phyloP scores from a whole-genome alignment of 2,888 invertebrate species.

The Agrotis exclamationis region DNA sequence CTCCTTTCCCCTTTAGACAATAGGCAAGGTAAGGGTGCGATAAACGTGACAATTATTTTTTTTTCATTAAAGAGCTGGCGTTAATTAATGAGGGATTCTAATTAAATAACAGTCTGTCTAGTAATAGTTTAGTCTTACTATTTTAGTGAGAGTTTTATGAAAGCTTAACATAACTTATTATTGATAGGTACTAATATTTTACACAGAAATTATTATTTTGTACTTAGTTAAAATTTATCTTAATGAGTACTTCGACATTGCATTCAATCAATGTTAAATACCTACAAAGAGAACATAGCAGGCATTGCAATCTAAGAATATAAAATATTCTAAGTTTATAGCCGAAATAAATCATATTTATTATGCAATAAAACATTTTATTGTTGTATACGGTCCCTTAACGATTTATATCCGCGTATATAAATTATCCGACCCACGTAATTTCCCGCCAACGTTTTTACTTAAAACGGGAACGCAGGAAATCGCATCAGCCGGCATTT shows the following conservation, averaged over 20 bases:
- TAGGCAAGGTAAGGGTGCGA: constrained; percentile 22
- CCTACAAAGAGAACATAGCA: not conserved
- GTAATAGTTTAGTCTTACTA: not conserved
- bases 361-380: constrained; percentile 57
- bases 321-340: constrained; percentile 23
- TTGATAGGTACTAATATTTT: not conserved
- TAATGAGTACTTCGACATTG: not conserved
- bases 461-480: constrained; percentile 76
- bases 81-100: not conserved
- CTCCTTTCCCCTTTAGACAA: constrained; percentile 13
- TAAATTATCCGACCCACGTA: constrained; percentile 63
- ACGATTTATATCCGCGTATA: constrained; percentile 61
- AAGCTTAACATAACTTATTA: not conserved
- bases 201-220: not conserved
- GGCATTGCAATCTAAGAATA: not conserved
- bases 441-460: constrained; percentile 72
- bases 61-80: not conserved
- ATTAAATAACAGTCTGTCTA: not conserved
- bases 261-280: constrained; percentile 2
- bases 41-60: not conserved
- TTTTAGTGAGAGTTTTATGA: not conserved
- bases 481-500: constrained; percentile 79
- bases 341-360: constrained; percentile 47
- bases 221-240: not conserved
- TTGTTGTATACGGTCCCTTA: constrained; percentile 39